Evolutionary conservation across 64 coral and sea anemone genomes (phyloP).

Genomic region (Montipora efflorescens): DNA sequence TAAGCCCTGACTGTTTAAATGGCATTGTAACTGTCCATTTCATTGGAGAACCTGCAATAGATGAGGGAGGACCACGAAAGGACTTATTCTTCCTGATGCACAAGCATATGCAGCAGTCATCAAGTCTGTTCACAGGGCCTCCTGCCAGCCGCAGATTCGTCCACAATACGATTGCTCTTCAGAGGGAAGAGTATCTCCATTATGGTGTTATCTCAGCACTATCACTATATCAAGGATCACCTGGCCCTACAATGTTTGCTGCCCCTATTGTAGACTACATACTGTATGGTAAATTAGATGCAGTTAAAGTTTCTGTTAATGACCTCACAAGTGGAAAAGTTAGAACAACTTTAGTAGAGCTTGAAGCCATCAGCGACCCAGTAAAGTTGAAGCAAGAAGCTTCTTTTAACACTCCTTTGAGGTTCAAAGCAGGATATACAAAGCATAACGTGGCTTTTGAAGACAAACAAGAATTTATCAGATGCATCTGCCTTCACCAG

Average conservation of each 20-base stretch:
- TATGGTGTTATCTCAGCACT: conserved; percentile 74
- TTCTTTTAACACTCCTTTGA: too few species aligned
- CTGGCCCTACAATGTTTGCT: conserved; percentile 50
- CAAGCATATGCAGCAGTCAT: conserved; percentile 48
- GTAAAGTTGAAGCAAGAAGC: too few species aligned
- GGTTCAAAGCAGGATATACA: conserved; percentile 56
- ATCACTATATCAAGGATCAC: conserved; percentile 60
- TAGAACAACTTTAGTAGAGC: too few species aligned
- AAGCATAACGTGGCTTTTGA: conserved; percentile 51
- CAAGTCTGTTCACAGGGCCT: conserved; percentile 49
- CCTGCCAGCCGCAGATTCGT: conserved; percentile 46
- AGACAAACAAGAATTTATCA: conserved; percentile 67
- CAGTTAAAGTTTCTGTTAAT: conserved; percentile 48
- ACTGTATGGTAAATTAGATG: conserved; percentile 73
- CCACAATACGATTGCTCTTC: conserved; percentile 58
- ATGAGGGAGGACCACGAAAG: conserved; percentile 36
- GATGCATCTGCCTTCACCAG: conserved; percentile 64
- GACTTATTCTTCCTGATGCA: conserved; percentile 40
- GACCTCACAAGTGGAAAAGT: too few species aligned
- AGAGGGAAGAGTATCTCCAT: conserved; percentile 54
- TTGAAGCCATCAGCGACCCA: too few species aligned
- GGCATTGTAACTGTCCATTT: conserved; percentile 48
- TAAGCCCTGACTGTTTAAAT: too few species aligned
- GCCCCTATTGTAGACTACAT: conserved; percentile 66
- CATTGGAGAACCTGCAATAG: conserved; percentile 71